Base-by-base conservation (phyloP, 2,797 vertebrate genomes). In the Acrocephalus scirpaceus region DNA sequence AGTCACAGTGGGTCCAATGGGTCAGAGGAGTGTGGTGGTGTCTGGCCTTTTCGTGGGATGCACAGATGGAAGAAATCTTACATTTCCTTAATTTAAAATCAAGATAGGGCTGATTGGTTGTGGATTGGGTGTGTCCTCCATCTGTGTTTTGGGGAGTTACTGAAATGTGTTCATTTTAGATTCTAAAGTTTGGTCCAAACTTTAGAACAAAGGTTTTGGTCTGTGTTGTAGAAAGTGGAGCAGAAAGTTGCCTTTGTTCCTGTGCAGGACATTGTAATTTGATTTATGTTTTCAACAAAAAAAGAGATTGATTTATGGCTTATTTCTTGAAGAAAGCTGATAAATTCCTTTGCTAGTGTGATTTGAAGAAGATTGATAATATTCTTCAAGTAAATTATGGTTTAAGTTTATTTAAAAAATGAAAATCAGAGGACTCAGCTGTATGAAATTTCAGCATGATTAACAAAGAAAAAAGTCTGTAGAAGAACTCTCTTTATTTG, bases 21-120 rank as follows among this genome's bases (percentile, higher is more conserved):
- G 0, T 29, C 8, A 9, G 13, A 53, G 42, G 14, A 72, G 6
- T 0, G 0, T 69, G 32, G 9, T 19, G 20, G 10, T n/a, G 25
- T 29, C 62, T 69, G 66, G 14, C 27, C 19, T 70, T 62, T 26
- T 2, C 51, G 8, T 22, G 30, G 32, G 22, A 4, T 18, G 16
- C 32, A 22, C 44, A 65, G 16, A 3, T 30, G 50, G 38, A 36
- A 72, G 44, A 64, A 87, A 47, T 22, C 10, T 12, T 13, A 13
- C 0, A 1, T 66, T 92, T 70, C 51, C n/a, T 75, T 72, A 1
- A 50, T 51, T 82, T 73, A 34, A 76, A 71, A 80, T 42, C 10
- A 25, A 11, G 23, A 3, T 11, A 7, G 22, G 9, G 5, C 48
- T 64, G 13, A 3, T 20, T 87, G 34, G 5, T 72, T 67, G 50